A percentile compares a stretch with the other conserved stretches of the same genome.
Evolutionary conservation across 2,888 invertebrate species (phyloP).

Genomic region (Athalia rosae): DNA sequence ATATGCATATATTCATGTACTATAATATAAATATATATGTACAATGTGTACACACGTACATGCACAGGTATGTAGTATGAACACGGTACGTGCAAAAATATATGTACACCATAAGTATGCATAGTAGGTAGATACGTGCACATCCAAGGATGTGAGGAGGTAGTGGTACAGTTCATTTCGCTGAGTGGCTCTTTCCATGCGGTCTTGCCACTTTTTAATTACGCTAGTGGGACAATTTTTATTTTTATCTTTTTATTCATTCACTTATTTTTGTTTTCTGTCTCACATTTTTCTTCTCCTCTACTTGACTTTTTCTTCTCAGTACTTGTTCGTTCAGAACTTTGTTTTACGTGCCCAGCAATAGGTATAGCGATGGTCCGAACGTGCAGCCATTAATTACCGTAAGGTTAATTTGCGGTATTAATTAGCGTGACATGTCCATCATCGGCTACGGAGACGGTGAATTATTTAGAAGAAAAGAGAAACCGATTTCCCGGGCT

Average conservation of each 20-base stretch:
- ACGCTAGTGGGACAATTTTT: conserved; percentile 34
- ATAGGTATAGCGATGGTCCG: background rate
- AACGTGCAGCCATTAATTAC: background rate
- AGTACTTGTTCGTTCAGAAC: background rate
- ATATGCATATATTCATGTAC: conserved; percentile 36
- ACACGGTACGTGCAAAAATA: background rate
- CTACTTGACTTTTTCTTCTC: background rate
- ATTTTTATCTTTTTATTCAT: background rate
- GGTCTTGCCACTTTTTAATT: conserved; percentile 43
- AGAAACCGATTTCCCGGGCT: too few species aligned
- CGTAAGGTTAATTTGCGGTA: background rate
- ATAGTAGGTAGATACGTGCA: background rate
- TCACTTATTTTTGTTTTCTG: background rate
- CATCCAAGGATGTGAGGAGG: conserved; percentile 16
- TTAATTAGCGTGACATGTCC: too few species aligned
- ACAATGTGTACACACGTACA: conserved; percentile 16
- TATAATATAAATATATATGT: background rate
- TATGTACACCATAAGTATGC: background rate
- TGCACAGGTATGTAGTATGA: background rate
- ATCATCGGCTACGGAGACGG: too few species aligned
- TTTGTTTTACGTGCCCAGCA: too few species aligned
- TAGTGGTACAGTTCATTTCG: conserved; percentile 31
- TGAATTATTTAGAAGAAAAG: too few species aligned
- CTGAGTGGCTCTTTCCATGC: conserved; percentile 31
- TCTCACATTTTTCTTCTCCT: background rate